Percentiles rank a stretch among this genome's conserved stretches.
Evolutionary conservation across 2,113 vertebrate genomes (phyloP).

Genomic region (Anolis sagrei): DNA sequence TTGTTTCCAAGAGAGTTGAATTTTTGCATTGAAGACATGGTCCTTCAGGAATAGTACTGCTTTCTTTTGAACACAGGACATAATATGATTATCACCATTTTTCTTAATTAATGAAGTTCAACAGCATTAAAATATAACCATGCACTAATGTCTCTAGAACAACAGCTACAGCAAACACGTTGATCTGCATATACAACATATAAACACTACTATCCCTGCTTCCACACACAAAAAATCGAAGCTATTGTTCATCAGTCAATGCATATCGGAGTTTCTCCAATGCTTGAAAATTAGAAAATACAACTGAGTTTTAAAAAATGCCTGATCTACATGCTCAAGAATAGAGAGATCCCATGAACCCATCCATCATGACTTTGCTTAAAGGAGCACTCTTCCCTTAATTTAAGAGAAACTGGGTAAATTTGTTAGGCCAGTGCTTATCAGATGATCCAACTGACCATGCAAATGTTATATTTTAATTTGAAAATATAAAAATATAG

Average conservation of each 20-base stretch:
- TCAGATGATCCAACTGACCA: not conserved
- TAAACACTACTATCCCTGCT: not conserved
- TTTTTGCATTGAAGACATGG: conserved; percentile 74
- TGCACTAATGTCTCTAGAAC: not conserved
- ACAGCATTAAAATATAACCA: not conserved
- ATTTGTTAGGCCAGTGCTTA: not conserved
- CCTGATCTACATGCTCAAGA: not conserved
- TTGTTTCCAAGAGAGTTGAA: conserved; percentile 88
- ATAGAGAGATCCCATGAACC: not conserved
- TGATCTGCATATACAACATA: not conserved
- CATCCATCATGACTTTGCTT: not conserved
- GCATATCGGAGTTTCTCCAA: not conserved
- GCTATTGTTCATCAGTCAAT: too few species aligned
- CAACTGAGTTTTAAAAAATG: not conserved
- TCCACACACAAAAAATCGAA: too few species aligned
- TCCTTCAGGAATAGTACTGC: conserved; percentile 27
- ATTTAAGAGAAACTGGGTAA: not conserved
- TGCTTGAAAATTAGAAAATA: not conserved
- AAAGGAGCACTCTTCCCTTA: not conserved
- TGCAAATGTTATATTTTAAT: not conserved
- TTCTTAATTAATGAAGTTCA: not conserved
- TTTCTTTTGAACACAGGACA: conserved; percentile 58
- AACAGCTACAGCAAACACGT: not conserved
- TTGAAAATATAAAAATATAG: not conserved
- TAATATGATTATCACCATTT: not conserved